Conservation (phyloP, 2,888 invertebrate species). For the Drosophila vallismaia region DNA sequence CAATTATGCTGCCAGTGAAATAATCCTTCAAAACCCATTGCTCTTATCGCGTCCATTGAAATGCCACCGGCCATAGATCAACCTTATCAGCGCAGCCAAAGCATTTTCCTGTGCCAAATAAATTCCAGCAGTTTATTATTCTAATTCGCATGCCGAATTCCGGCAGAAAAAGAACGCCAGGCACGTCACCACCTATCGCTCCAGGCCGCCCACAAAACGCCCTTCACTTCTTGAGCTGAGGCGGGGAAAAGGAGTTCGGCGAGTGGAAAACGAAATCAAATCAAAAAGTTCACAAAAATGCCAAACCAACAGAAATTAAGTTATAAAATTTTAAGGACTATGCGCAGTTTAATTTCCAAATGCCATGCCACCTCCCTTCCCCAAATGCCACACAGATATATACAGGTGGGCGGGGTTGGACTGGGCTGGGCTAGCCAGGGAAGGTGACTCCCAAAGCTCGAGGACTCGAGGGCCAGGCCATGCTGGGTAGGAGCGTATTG, state of each 20-base stretch:
- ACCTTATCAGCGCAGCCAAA: slow-evolving; percentile 72
- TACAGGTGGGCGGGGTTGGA: slow-evolving; percentile 60
- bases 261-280: slow-evolving; percentile 64
- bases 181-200: slow-evolving; percentile 29
- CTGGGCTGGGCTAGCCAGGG: slow-evolving; percentile 1
- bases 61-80: slow-evolving; percentile 67
- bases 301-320: slow-evolving; percentile 74
- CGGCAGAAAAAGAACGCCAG: slow-evolving; percentile 41
- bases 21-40: slow-evolving; percentile 60
- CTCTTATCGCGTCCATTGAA: slow-evolving; percentile 67
- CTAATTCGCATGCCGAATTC: slow-evolving; percentile 68
- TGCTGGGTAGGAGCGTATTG: slow-evolving; percentile 35
- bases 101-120: slow-evolving; percentile 76
- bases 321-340: slow-evolving; percentile 78
- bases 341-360: slow-evolving; percentile 74
- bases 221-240: slow-evolving; percentile 13
- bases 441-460: background rate
- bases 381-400: slow-evolving; percentile 3
- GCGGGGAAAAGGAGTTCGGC: slow-evolving; percentile 39
- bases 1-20: slow-evolving; percentile 35
- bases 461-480: slow-evolving; percentile 45
- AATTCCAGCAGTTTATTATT: slow-evolving; percentile 74
- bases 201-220: slow-evolving; percentile 12
- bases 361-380: slow-evolving; percentile 59
- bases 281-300: slow-evolving; percentile 79